Conservation (phyloP, 2,113 vertebrate genomes). For the Vidua macroura region DNA sequence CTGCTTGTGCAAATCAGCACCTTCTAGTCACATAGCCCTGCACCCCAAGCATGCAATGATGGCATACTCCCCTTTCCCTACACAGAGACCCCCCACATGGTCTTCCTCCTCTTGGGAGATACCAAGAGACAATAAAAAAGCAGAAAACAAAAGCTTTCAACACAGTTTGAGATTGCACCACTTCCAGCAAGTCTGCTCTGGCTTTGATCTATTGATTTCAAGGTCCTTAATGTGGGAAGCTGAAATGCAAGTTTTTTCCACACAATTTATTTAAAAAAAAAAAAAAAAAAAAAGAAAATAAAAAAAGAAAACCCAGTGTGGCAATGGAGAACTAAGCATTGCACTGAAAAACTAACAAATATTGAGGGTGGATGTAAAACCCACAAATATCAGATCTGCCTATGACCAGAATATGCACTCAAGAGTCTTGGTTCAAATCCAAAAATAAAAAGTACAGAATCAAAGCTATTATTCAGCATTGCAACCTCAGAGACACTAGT, state of each 20-base stretch:
- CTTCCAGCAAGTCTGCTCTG: conserved; percentile 11
- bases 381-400: conserved; percentile 8
- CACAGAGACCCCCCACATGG: background rate
- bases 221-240: conserved; percentile 37
- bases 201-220: conserved; percentile 53
- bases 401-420: background rate
- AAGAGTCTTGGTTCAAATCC: background rate
- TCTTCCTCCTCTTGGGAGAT: background rate
- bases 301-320: background rate
- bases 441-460: background rate
- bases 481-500: background rate
- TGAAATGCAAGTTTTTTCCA: conserved; percentile 15
- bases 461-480: background rate
- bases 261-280: background rate
- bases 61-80: background rate
- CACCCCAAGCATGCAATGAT: background rate
- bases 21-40: background rate
- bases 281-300: background rate
- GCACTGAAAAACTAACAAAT: background rate
- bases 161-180: conserved; percentile 9
- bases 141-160: conserved; percentile 50
- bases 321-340: background rate
- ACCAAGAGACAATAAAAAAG: background rate
- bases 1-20: background rate
- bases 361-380: background rate